Base-by-base conservation (phyloP, 2,113 vertebrate species). In the Sorex fumeus region DNA sequence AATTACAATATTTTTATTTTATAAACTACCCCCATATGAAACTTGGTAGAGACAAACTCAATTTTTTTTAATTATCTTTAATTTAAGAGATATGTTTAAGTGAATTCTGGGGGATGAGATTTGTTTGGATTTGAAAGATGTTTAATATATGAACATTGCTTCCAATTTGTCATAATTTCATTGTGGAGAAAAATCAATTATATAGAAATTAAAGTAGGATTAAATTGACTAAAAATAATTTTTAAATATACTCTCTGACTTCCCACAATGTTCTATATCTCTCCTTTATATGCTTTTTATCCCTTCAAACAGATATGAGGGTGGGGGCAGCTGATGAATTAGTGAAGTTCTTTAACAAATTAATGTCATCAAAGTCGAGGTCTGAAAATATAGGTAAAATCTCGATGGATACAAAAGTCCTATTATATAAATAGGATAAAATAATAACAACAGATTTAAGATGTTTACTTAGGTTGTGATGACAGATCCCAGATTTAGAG, bases 111-210 rank as follows among this genome's bases (percentile, higher is more conserved):
- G 40, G 40, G 40, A 40, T 3, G 40, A 40, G 40, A 4, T 7
- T 40, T 40, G 40, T 40, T 3, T 40, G 40, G 40, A 40, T 40
- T 40, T 40, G 7, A 40, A 40, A 40, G 40, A 40, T 3, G 40
- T 40, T 40, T 40, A 40, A 40, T 40, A 40, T 40, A 72, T 30
- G 16, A 60, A 9, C 36, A n/a, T 0, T 82, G 15, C 15, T 74
- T 90, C 32, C 82, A 53, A 57, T 79, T 78, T 50, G 16, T 53
- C n/a, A 12, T 6, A 40, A 18, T 76, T 1, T 90, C n/a, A 81
- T 32, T 60, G 13, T 60, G 27, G n/a, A 84, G 3, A 74, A 94
- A 90, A 66, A 43, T 64, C 5, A 60, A 50, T 72, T 90, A 32
- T 12, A 74, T 47, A 71, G 88, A 87, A 82, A 36, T 62, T 77